Evolutionary conservation across 1,140 invertebrate species (phyloP).

Genomic region (Drosophila kohkoa): DNA sequence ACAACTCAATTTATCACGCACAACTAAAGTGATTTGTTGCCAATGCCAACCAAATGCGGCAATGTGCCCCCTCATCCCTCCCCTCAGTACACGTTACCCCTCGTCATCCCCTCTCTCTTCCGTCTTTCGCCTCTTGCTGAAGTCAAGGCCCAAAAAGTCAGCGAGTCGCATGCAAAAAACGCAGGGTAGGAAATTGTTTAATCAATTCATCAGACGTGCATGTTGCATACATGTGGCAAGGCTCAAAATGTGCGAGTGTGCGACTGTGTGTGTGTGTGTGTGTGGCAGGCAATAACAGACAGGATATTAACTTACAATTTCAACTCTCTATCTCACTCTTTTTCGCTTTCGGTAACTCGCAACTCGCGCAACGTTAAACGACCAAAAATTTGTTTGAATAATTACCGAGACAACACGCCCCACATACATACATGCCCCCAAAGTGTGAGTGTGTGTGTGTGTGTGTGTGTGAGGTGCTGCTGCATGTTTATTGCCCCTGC

Average conservation of each 20-base stretch:
- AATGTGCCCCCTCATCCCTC: neutral
- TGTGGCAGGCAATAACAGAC: conserved; percentile 78
- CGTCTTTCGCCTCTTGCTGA: too few relatives aligned
- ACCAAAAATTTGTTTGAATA: conserved; percentile 73
- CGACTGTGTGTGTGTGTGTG: conserved; percentile 33
- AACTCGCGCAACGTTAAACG: conserved; percentile 57
- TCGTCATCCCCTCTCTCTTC: too few relatives aligned
- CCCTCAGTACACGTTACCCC: neutral
- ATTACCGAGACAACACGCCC: conserved; percentile 63
- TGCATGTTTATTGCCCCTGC: conserved; percentile 58
- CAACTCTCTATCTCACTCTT: conserved; percentile 9
- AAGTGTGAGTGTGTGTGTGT: conserved; percentile 1
- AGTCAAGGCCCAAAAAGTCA: conserved; percentile 40
- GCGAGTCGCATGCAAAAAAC: conserved; percentile 53
- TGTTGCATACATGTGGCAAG: conserved; percentile 41
- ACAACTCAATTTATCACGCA: conserved; percentile 83
- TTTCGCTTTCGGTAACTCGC: neutral
- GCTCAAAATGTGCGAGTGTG: conserved; percentile 10
- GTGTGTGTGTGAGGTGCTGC: conserved; percentile 15
- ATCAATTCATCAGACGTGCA: conserved; percentile 79
- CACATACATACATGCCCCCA: neutral
- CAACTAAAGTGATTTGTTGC: conserved; percentile 83
- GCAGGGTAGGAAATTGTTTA: conserved; percentile 81
- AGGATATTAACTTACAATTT: conserved; percentile 83
- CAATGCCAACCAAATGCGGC: conserved; percentile 69